Evolutionary conservation across 2,888 invertebrate genomes (phyloP).

Genomic region (Drosophila subsilvestris): DNA sequence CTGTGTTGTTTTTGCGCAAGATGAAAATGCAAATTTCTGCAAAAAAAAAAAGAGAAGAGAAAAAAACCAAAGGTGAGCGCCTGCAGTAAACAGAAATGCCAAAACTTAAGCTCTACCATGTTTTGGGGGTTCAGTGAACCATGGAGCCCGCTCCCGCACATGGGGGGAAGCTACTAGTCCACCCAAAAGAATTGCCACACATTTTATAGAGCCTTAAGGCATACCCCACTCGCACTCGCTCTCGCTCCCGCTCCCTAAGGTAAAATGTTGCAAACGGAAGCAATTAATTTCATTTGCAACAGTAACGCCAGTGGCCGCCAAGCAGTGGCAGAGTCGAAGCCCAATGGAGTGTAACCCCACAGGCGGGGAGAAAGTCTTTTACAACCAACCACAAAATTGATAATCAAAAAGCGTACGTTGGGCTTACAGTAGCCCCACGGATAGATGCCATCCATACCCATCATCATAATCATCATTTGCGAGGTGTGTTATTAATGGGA

Average conservation of each 20-base stretch:
- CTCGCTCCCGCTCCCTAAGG: too few relatives aligned
- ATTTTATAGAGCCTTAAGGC: constrained; percentile 49
- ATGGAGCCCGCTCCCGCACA: constrained; percentile 9
- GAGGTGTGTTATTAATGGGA: constrained; percentile 20
- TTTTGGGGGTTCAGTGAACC: constrained; percentile 60
- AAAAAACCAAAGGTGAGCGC: constrained; percentile 36
- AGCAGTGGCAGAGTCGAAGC: not conserved
- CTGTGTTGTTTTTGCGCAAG: constrained; percentile 56
- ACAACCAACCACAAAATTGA: constrained; percentile 51
- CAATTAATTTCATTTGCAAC: constrained; percentile 66
- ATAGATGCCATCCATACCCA: constrained; percentile 8
- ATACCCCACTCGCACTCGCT: constrained; percentile 9
- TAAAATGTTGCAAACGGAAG: constrained; percentile 75
- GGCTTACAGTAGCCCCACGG: constrained; percentile 25
- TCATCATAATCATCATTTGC: constrained; percentile 24
- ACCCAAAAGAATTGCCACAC: constrained; percentile 63
- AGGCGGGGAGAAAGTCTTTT: constrained; percentile 60
- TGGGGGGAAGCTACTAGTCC: constrained; percentile 11
- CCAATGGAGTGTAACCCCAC: constrained; percentile 33
- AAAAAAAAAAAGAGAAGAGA: constrained; percentile 62
- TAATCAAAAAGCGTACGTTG: constrained; percentile 58
- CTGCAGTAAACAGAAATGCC: constrained; percentile 33
- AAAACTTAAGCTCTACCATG: constrained; percentile 29
- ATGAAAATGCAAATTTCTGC: constrained; percentile 82
- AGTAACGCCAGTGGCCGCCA: constrained; percentile 4